Evolutionary conservation across 2,888 invertebrate species (phyloP).

Genomic region (Branchellion lobata): DNA sequence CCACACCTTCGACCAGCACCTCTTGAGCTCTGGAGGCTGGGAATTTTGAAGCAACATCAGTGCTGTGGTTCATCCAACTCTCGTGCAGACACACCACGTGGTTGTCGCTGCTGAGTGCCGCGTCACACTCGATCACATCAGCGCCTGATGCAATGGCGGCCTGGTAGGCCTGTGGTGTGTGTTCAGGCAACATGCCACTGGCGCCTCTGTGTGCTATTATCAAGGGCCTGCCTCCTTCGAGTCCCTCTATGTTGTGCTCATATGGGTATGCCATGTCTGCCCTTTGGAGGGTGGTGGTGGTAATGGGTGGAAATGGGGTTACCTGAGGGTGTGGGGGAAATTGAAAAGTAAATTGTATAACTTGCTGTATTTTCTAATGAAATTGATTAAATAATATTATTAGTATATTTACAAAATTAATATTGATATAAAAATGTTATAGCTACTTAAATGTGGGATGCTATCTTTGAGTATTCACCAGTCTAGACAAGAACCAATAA

Average conservation of each 20-base stretch:
- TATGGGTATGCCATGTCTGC: conserved; percentile 21
- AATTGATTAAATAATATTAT: too few relatives aligned
- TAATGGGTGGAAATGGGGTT: neutral
- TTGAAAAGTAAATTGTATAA: too few relatives aligned
- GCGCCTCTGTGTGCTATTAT: conserved; percentile 53
- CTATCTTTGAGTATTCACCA: too few relatives aligned
- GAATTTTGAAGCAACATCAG: conserved; percentile 48
- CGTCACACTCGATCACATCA: conserved; percentile 53
- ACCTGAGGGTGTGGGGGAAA: neutral
- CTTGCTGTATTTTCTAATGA: too few relatives aligned
- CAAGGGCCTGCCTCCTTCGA: conserved; percentile 49
- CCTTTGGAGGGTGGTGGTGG: neutral
- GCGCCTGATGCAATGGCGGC: conserved; percentile 52
- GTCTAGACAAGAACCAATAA: too few relatives aligned
- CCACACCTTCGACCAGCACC: conserved; percentile 33
- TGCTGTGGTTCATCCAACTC: conserved; percentile 48
- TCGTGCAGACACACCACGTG: conserved; percentile 51
- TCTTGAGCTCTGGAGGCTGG: conserved; percentile 32
- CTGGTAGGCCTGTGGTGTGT: conserved; percentile 48
- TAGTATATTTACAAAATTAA: too few relatives aligned
- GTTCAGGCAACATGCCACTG: conserved; percentile 52
- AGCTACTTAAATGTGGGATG: too few relatives aligned
- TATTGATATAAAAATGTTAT: too few relatives aligned
- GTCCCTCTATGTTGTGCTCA: conserved; percentile 44
- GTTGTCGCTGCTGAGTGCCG: conserved; percentile 50